Evolutionary conservation across 2,888 invertebrate species (phyloP).

Genomic region (Tiphia femorata): DNA sequence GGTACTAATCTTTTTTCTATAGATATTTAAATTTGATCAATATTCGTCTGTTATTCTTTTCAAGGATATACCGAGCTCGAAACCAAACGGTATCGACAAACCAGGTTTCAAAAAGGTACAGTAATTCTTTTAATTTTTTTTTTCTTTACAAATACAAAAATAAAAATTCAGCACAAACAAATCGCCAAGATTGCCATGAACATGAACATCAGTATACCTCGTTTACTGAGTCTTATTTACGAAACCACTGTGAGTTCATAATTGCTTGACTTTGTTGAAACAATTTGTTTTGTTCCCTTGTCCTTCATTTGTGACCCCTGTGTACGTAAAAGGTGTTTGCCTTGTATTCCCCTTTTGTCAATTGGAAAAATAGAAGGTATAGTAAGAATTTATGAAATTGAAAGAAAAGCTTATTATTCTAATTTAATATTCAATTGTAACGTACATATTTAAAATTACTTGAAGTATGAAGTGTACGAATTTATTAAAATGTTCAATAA

Average conservation of each 20-base stretch:
- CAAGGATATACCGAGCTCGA: slow-evolving; percentile 59
- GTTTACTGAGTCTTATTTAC: too few species aligned
- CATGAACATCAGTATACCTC: too few species aligned
- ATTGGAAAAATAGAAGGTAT: not conserved
- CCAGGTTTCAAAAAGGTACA: slow-evolving; percentile 61
- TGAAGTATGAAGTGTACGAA: too few species aligned
- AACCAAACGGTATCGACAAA: slow-evolving; percentile 65
- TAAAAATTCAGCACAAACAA: too few species aligned
- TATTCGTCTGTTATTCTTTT: slow-evolving; percentile 29
- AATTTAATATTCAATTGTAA: too few species aligned
- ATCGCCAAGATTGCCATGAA: too few species aligned
- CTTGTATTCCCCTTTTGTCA: not conserved
- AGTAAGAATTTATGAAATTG: not conserved
- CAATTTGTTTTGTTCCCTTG: too few species aligned
- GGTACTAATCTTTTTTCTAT: slow-evolving; percentile 4
- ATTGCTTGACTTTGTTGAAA: too few species aligned
- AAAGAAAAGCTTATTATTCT: slow-evolving; percentile 1
- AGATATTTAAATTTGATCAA: not conserved
- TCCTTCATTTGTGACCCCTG: not conserved
- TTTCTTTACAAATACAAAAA: not conserved
- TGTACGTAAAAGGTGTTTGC: not conserved
- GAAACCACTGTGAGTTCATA: too few species aligned
- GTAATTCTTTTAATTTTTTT: slow-evolving; percentile 22
- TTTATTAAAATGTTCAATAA: too few species aligned
- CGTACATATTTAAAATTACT: too few species aligned